phyloP scores from a whole-genome alignment of 2,888 invertebrate genomes.

The Bellardia pandia region DNA sequence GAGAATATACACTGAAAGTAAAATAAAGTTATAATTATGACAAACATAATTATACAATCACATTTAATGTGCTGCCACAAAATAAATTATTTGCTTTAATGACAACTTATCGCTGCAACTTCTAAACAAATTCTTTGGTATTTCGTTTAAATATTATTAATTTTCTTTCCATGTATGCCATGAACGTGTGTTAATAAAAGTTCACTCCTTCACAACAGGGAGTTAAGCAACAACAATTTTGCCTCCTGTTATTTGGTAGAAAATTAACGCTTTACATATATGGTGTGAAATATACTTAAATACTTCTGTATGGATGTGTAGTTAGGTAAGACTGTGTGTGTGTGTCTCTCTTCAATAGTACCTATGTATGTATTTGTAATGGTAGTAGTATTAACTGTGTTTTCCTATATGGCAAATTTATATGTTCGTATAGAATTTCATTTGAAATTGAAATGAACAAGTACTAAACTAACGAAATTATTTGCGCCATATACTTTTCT shows the following conservation, averaged over 20 bases:
- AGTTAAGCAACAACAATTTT: constrained; percentile 12
- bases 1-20: neutral
- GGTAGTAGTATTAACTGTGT: neutral
- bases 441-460: constrained; percentile 41
- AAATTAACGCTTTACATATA: constrained; percentile 53
- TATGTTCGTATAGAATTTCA: constrained; percentile 26
- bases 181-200: neutral
- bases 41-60: neutral
- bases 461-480: constrained; percentile 59
- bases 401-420: constrained; percentile 10
- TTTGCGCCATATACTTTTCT: constrained; percentile 42
- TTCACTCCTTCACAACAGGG: neutral
- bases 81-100: neutral
- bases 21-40: neutral
- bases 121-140: neutral
- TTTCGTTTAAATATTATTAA: neutral
- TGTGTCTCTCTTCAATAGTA: neutral
- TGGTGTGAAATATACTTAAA: constrained; percentile 38
- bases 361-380: neutral
- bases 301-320: neutral
- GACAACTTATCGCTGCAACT: neutral
- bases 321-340: neutral
- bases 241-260: constrained; percentile 21
- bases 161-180: neutral
- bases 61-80: neutral